These are phyloP conservation scores for Melanargia galathea DNA, from an alignment of 2,888 invertebrate genomes.

Conservation along the genomic window DNA sequence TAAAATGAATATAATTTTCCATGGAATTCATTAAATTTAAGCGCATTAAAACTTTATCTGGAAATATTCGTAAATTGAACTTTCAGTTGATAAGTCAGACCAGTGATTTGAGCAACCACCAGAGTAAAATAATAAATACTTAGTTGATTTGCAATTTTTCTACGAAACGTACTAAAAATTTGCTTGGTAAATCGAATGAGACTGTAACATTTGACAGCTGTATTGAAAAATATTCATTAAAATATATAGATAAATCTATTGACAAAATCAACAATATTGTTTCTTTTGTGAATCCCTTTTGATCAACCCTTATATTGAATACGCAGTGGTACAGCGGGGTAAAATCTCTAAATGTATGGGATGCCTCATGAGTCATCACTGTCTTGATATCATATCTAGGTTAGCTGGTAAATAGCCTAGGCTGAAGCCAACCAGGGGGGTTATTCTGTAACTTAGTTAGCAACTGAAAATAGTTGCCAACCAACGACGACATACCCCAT, in stretches of 20 bases:
- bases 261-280: constrained; percentile 66
- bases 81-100: constrained; percentile 34
- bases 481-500: too few relatives aligned
- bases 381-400: too few relatives aligned
- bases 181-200: constrained; percentile 63
- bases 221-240: constrained; percentile 81
- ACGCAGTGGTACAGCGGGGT: too few relatives aligned
- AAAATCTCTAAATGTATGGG: too few relatives aligned
- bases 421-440: too few relatives aligned
- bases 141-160: constrained; percentile 69
- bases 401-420: too few relatives aligned
- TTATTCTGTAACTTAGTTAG: too few relatives aligned
- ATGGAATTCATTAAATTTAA: constrained; percentile 78
- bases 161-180: constrained; percentile 51
- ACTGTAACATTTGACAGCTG: constrained; percentile 75
- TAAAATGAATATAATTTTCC: constrained; percentile 81
- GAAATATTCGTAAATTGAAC: constrained; percentile 41
- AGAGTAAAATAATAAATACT: constrained; percentile 40
- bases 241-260: constrained; percentile 83
- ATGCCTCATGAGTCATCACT: too few relatives aligned
- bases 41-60: constrained; percentile 59
- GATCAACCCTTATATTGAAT: neutral
- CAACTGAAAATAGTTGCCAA: too few relatives aligned
- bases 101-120: constrained; percentile 64
- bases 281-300: constrained; percentile 47